A percentile compares a stretch with the other conserved stretches of the same genome.
Conservation (phyloP, 2,797 vertebrate species). For the Micromesistius poutassou region DNA sequence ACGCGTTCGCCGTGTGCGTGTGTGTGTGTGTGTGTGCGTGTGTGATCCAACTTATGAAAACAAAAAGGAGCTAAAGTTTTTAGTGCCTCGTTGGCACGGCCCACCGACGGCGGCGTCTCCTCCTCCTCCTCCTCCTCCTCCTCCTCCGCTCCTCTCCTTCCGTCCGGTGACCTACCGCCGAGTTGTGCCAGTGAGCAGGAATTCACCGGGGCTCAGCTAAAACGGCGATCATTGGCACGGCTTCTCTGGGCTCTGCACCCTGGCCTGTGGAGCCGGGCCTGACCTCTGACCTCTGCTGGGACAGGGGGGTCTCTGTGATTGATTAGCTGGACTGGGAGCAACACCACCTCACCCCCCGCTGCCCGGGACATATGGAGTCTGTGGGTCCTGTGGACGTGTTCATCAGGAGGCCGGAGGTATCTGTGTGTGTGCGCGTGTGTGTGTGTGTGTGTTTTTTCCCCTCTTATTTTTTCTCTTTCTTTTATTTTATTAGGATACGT, state of each 20-base stretch:
- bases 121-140: too few relatives aligned
- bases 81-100: constrained; percentile 15
- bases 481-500: not conserved
- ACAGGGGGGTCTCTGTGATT: constrained; percentile 65
- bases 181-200: constrained; percentile 30
- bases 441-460: constrained; percentile 58
- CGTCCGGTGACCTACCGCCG: constrained; percentile 33
- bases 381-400: constrained; percentile 64
- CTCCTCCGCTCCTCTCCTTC: too few relatives aligned
- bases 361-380: constrained; percentile 71
- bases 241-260: constrained; percentile 56
- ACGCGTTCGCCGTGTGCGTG: too few relatives aligned
- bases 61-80: constrained; percentile 10
- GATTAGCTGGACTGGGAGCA: constrained; percentile 69
- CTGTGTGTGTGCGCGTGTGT: constrained; percentile 31
- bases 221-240: constrained; percentile 54
- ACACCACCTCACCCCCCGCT: constrained; percentile 59
- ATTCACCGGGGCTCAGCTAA: constrained; percentile 56
- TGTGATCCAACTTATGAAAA: not conserved
- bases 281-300: constrained; percentile 52
- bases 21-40: too few relatives aligned
- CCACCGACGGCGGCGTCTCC: not conserved
- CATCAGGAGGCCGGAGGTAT: constrained; percentile 43
- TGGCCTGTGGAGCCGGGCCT: constrained; percentile 54
- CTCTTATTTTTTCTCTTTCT: not conserved